Conservation (phyloP, 2,113 vertebrate genomes). For the Sceloporus undulatus region DNA sequence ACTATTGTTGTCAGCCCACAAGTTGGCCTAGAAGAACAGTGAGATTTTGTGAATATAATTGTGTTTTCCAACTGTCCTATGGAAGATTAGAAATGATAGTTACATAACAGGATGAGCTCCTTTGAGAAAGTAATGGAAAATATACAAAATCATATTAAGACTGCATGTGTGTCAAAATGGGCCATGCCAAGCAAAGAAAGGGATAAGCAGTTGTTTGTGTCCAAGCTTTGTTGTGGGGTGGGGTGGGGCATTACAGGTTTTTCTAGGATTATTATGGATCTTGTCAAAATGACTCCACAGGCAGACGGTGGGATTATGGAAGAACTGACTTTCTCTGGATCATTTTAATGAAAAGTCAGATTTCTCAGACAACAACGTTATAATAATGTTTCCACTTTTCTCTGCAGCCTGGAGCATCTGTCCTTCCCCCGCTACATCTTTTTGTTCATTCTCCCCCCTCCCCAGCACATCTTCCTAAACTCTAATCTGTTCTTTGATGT, state of each 20-base stretch:
- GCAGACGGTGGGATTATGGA: slow-evolving; percentile 60
- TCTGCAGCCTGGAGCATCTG: slow-evolving; percentile 48
- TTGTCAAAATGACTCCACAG: slow-evolving; percentile 64
- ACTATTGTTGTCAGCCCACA: slow-evolving; percentile 22
- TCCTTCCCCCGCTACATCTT: neutral
- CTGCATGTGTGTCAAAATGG: slow-evolving; percentile 30
- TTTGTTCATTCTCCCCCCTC: neutral
- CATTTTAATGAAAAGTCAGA: slow-evolving; percentile 76
- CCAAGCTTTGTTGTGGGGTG: neutral
- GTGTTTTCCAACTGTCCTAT: neutral
- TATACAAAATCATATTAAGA: slow-evolving; percentile 50
- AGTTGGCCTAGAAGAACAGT: neutral
- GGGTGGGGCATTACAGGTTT: slow-evolving; percentile 24
- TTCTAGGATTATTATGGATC: slow-evolving; percentile 63
- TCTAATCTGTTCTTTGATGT: slow-evolving; percentile 44
- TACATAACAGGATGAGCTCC: slow-evolving; percentile 54
- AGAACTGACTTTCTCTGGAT: slow-evolving; percentile 63
- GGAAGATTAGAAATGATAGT: slow-evolving; percentile 56
- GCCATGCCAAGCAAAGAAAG: slow-evolving; percentile 25
- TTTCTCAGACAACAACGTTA: slow-evolving; percentile 57
- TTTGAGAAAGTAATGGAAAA: slow-evolving; percentile 52
- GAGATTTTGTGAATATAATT: slow-evolving; percentile 4
- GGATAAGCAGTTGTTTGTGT: slow-evolving; percentile 58
- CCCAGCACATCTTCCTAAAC: slow-evolving; percentile 28
- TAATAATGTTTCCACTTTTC: slow-evolving; percentile 60